A percentile compares a stretch with the other conserved stretches of the same genome.
These are phyloP conservation scores for Cavia porcellus DNA, from an alignment of 2,113 vertebrate genomes.

Conservation along the genomic window DNA sequence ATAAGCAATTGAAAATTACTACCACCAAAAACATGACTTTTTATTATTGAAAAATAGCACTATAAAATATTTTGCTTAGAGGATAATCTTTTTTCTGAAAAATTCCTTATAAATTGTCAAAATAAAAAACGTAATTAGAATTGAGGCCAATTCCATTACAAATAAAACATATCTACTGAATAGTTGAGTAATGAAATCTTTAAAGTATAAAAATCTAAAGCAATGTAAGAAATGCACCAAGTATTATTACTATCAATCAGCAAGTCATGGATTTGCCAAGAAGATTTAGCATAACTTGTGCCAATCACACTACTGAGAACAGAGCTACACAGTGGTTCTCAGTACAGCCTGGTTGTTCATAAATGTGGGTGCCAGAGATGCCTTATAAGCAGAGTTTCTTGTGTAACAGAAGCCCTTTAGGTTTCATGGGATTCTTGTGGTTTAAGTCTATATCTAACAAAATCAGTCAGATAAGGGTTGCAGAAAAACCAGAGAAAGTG, in stretches of 20 bases:
- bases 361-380: background rate
- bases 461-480: background rate
- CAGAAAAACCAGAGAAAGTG: background rate
- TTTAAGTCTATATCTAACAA: background rate
- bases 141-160: background rate
- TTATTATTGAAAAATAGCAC: slow-evolving; percentile 38
- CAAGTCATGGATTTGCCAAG: background rate
- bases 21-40: background rate
- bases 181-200: background rate
- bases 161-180: slow-evolving; percentile 1
- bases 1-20: slow-evolving; percentile 10
- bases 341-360: accelerated
- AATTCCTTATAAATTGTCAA: slow-evolving; percentile 37
- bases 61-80: slow-evolving; percentile 26
- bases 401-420: background rate
- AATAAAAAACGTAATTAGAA: slow-evolving; percentile 45
- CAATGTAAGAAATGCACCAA: background rate
- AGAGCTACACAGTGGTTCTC: background rate
- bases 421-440: background rate
- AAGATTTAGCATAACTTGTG: background rate
- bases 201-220: slow-evolving; percentile 21
- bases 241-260: background rate
- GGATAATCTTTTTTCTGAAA: background rate
- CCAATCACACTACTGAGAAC: accelerated
- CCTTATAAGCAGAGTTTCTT: background rate